These are phyloP conservation scores for Phalera bucephala DNA, from an alignment of 2,888 invertebrate species.

Conservation along the genomic window DNA sequence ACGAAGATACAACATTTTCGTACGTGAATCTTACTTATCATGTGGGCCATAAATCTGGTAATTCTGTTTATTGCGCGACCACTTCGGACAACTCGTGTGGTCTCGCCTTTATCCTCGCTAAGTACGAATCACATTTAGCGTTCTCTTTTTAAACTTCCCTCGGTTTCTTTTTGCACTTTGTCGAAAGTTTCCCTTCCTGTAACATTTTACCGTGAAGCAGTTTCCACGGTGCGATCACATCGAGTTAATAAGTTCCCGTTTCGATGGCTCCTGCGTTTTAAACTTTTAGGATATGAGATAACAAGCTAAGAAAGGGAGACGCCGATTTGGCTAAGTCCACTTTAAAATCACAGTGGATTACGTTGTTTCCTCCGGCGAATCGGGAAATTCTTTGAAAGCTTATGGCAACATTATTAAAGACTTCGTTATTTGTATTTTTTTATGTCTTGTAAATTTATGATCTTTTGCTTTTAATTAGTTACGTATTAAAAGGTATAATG, in stretches of 20 bases:
- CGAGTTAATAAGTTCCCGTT: constrained; percentile 82
- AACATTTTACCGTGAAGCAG: constrained; percentile 78
- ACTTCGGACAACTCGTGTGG: constrained; percentile 24
- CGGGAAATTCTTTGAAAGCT: constrained; percentile 42
- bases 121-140: constrained; percentile 73
- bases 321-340: constrained; percentile 77
- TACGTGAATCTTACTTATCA: background rate
- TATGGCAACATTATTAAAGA: constrained; percentile 27
- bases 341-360: constrained; percentile 59
- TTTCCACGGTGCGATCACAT: constrained; percentile 78
- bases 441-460: background rate
- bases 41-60: background rate
- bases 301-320: constrained; percentile 78
- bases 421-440: constrained; percentile 13
- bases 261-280: constrained; percentile 80
- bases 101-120: constrained; percentile 42
- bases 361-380: constrained; percentile 46
- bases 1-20: background rate
- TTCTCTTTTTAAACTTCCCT: constrained; percentile 74
- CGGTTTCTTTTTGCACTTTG: constrained; percentile 76
- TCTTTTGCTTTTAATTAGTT: background rate
- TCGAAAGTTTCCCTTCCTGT: constrained; percentile 75
- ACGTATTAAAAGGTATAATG: background rate
- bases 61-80: constrained; percentile 11
- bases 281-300: constrained; percentile 83